Evolutionary conservation across 2,888 invertebrate genomes (phyloP).

Genomic region (Eupithecia abbreviata): DNA sequence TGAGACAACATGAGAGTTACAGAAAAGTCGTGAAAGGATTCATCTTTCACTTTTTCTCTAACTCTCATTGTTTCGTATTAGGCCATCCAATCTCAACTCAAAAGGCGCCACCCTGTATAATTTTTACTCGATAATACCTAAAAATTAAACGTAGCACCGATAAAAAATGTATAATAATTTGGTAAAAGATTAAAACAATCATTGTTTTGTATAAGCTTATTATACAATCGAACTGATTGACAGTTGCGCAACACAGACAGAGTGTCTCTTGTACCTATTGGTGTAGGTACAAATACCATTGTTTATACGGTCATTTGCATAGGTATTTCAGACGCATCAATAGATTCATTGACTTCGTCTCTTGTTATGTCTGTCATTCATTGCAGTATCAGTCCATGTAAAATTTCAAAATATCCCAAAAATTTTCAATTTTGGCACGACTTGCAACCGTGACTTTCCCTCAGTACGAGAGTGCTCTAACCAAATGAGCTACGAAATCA

Average conservation of each 20-base stretch:
- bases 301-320: conserved; percentile 20
- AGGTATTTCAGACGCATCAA: conserved; percentile 35
- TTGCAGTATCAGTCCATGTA: conserved; percentile 49
- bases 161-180: neutral
- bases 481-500: no score
- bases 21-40: no score
- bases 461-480: no score
- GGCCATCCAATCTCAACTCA: no score
- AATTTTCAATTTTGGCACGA: no score
- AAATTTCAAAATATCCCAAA: no score
- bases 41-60: no score
- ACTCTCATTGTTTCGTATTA: no score
- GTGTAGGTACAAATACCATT: neutral
- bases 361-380: conserved; percentile 60
- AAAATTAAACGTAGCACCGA: neutral
- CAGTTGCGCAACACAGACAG: conserved; percentile 13
- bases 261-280: conserved; percentile 5
- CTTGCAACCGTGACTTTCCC: no score
- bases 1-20: no score
- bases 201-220: conserved; percentile 10
- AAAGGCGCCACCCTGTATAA: neutral
- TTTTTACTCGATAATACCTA: neutral
- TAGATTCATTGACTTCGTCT: conserved; percentile 60
- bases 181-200: neutral
- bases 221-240: conserved; percentile 20